Conservation (phyloP, 2,797 vertebrate species). For the Sebastolobus altivelis region DNA sequence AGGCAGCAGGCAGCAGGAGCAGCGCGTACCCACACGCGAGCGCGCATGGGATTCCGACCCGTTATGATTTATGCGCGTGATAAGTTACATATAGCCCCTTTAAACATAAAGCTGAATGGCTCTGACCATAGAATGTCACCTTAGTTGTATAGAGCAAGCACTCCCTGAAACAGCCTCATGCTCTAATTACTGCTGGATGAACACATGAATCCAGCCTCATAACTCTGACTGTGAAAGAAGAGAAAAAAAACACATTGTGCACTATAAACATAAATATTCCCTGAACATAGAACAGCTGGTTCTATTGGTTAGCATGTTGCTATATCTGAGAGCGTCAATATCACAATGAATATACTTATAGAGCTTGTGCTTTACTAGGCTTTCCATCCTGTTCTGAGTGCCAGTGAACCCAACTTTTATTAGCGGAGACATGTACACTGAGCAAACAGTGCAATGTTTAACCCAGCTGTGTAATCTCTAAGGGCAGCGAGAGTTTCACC, state of each 20-base stretch:
- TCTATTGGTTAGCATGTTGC: constrained; percentile 15
- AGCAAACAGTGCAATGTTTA: constrained; percentile 2
- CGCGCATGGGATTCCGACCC: too few relatives aligned
- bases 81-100: too few relatives aligned
- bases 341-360: constrained; percentile 14
- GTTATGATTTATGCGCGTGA: too few relatives aligned
- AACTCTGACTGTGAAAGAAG: neutral
- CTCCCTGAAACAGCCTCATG: neutral
- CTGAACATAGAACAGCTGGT: constrained; percentile 17
- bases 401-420: constrained; percentile 10
- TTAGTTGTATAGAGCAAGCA: neutral
- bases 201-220: constrained; percentile 1
- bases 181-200: neutral
- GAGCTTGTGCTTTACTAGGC: constrained; percentile 9
- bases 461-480: constrained; percentile 29
- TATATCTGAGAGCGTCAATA: constrained; percentile 1
- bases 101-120: neutral
- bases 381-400: neutral
- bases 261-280: neutral
- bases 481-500: constrained; percentile 13
- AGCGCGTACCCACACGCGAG: too few relatives aligned
- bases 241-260: neutral
- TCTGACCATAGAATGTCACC: neutral
- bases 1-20: too few relatives aligned
- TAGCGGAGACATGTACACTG: neutral